phyloP scores from a whole-genome alignment of 1,140 invertebrate species.

The Cephus cinctus region DNA sequence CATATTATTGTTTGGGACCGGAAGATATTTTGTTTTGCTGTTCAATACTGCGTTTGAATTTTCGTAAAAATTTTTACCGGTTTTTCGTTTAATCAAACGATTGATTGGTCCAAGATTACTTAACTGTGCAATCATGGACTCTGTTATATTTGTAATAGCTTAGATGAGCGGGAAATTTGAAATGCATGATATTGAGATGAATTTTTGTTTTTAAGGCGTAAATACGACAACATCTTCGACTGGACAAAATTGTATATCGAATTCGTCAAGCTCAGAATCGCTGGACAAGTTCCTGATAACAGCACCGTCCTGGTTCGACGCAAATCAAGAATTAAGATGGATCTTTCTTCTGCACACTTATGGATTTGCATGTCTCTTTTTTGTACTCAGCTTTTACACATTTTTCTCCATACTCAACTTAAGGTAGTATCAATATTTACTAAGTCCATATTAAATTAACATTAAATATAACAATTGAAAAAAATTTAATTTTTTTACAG shows the following conservation, averaged over 20 bases:
- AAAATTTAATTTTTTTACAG: slow-evolving; percentile 41
- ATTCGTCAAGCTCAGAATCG: slow-evolving; percentile 26
- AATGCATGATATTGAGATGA: no score
- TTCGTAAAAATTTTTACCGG: no score
- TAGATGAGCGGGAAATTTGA: no score
- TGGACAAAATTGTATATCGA: slow-evolving; percentile 36
- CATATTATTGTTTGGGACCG: no score
- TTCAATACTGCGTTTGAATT: no score
- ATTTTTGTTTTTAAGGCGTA: slow-evolving; percentile 21
- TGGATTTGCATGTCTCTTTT: slow-evolving; percentile 62
- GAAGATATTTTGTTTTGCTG: no score
- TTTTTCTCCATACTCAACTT: slow-evolving; percentile 66
- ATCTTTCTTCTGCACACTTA: slow-evolving; percentile 61
- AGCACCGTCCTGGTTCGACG: slow-evolving; percentile 39
- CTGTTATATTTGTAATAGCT: no score
- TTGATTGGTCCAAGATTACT: no score
- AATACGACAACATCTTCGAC: slow-evolving; percentile 28
- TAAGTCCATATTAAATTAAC: slow-evolving; percentile 4
- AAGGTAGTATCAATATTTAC: slow-evolving; percentile 46
- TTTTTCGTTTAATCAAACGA: no score
- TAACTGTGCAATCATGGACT: no score
- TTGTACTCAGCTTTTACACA: slow-evolving; percentile 63
- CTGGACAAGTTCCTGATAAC: slow-evolving; percentile 39
- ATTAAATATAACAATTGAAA: neutral
- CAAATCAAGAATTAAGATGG: slow-evolving; percentile 56